A percentile compares a stretch with the other conserved stretches of the same genome.
phyloP scores from a whole-genome alignment of 2,888 invertebrate genomes.

The Abrostola tripartita region DNA sequence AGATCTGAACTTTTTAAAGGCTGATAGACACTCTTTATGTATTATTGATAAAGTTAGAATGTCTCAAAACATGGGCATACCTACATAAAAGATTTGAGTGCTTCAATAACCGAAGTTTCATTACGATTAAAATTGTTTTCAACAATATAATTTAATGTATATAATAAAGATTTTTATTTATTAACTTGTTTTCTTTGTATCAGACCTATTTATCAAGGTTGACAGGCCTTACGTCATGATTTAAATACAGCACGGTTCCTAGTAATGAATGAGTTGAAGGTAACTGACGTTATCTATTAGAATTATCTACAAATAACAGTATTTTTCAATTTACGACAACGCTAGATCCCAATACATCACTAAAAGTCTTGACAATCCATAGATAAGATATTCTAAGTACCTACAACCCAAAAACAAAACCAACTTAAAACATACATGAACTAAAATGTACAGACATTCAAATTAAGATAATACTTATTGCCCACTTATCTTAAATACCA shows the following conservation, averaged over 20 bases:
- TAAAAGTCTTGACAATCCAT: conserved; percentile 24
- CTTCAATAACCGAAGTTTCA: conserved; percentile 85
- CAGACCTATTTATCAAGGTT: conserved; percentile 11
- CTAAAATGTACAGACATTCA: conserved; percentile 7
- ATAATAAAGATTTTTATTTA: conserved; percentile 88
- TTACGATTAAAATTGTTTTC: conserved; percentile 79
- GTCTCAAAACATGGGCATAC: conserved; percentile 67
- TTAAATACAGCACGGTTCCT: conserved; percentile 15
- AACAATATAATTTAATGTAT: conserved; percentile 86
- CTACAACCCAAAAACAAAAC: conserved; percentile 22
- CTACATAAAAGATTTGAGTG: conserved; percentile 76
- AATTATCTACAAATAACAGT: conserved; percentile 29
- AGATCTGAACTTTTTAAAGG: conserved; percentile 83
- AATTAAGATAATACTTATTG: conserved; percentile 15
- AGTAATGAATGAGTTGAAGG: conserved; percentile 39
- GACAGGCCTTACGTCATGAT: conserved; percentile 24
- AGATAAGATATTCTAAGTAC: conserved; percentile 39
- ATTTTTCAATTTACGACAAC: conserved; percentile 12
- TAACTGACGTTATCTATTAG: conserved; percentile 18
- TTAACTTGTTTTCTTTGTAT: conserved; percentile 59
- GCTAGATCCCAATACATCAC: conserved; percentile 16
- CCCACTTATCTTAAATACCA: conserved; percentile 37
- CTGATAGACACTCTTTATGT: conserved; percentile 80
- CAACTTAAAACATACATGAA: conserved; percentile 5
- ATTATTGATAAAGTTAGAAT: conserved; percentile 71